Conservation (phyloP, 2,113 vertebrate genomes). For the Micronisus gabar region DNA sequence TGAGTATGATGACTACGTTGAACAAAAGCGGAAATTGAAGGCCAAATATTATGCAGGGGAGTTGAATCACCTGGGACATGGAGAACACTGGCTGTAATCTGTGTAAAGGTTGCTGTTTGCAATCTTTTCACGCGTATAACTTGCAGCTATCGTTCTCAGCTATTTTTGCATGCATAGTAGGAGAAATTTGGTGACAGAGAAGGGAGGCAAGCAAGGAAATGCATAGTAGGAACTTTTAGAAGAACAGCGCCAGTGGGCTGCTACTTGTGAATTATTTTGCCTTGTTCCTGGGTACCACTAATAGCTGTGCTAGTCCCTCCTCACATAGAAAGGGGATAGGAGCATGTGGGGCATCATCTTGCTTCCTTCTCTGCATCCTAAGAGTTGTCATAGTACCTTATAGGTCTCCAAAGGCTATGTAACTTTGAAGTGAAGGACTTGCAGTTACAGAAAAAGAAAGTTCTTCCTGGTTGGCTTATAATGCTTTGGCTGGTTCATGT, state of each 20-base stretch:
- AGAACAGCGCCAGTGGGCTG: background rate
- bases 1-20: background rate
- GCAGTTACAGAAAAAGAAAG: background rate
- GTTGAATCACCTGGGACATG: background rate
- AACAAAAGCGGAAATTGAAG: background rate
- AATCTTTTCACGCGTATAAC: background rate
- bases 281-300: background rate
- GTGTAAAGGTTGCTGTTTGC: background rate
- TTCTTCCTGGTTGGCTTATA: background rate
- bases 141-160: background rate
- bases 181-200: background rate
- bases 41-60: background rate
- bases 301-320: background rate
- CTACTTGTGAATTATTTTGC: background rate
- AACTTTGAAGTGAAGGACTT: background rate
- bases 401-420: background rate
- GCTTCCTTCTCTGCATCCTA: background rate
- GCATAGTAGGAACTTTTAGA: background rate
- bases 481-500: background rate
- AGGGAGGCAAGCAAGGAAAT: background rate
- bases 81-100: background rate
- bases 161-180: background rate
- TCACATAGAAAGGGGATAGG: background rate
- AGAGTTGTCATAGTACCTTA: background rate
- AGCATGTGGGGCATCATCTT: background rate